phyloP scores from a whole-genome alignment of 2,888 invertebrate species.

The Coelopa pilipes region DNA sequence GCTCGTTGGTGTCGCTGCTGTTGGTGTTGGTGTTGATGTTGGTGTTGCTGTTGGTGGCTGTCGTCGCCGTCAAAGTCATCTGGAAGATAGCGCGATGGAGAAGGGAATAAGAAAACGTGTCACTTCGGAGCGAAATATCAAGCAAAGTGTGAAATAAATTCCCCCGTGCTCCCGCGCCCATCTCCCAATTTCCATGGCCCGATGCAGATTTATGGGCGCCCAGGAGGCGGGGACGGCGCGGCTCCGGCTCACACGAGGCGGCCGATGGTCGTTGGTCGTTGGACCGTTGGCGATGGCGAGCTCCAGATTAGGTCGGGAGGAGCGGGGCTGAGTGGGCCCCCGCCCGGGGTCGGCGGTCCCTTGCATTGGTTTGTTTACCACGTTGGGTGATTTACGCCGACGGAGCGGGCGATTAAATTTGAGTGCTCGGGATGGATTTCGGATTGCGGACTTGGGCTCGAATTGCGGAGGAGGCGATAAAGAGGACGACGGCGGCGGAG shows the following conservation, averaged over 20 bases:
- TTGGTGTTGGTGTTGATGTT: conserved; percentile 38
- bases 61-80: conserved; percentile 12
- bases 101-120: conserved; percentile 17
- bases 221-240: conserved; percentile 15
- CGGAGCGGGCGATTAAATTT: conserved; percentile 29
- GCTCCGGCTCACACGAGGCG: conserved; percentile 50
- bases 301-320: conserved; percentile 51
- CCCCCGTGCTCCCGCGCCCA: neutral
- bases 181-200: conserved; percentile 35
- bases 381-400: conserved; percentile 61
- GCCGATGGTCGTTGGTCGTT: too few species aligned
- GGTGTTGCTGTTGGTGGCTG: conserved; percentile 36
- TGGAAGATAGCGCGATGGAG: conserved; percentile 41
- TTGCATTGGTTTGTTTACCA: conserved; percentile 50
- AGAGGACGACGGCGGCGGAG: conserved; percentile 1
- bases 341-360: neutral
- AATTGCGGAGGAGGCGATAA: neutral
- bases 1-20: conserved; percentile 30
- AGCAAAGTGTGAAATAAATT: conserved; percentile 18
- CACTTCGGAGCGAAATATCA: conserved; percentile 5
- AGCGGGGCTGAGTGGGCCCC: neutral
- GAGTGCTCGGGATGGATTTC: conserved; percentile 8
- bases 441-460: neutral
- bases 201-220: conserved; percentile 50
- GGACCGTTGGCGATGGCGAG: conserved; percentile 59